These are phyloP conservation scores for Naso thynnoides DNA, from an alignment of 2,797 vertebrate species.

Conservation along the genomic window DNA sequence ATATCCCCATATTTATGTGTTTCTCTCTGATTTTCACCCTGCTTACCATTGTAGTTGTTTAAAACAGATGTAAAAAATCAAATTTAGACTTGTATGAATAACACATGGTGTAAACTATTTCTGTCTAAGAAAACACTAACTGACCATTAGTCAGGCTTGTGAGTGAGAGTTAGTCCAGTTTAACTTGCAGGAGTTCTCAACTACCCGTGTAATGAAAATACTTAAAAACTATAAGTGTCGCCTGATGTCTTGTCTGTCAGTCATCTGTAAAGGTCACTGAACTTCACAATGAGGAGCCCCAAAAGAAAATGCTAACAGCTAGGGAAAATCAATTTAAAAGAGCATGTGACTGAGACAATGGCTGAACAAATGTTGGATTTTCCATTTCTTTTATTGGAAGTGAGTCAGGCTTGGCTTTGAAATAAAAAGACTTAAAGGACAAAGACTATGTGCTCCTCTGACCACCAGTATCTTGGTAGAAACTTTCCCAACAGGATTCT, in stretches of 20 bases:
- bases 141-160: not conserved
- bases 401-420: not conserved
- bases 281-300: not conserved
- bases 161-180: not conserved
- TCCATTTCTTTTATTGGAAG: not conserved
- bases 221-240: slow-evolving; percentile 15
- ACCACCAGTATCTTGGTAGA: not conserved
- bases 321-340: not conserved
- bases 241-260: slow-evolving; percentile 3
- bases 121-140: not conserved
- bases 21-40: no score
- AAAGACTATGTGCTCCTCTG: no score
- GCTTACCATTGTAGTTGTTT: not conserved
- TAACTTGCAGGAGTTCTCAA: slow-evolving; percentile 7
- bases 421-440: not conserved
- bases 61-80: not conserved
- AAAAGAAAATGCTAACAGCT: slow-evolving; percentile 4
- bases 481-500: not conserved
- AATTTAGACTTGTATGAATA: not conserved
- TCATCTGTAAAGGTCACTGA: not conserved
- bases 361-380: not conserved
- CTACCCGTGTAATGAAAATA: not conserved
- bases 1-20: no score
- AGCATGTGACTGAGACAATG: not conserved
- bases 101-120: not conserved